Evolutionary conservation across 2,888 invertebrate species (phyloP).

Genomic region (Drosophila mimetica): DNA sequence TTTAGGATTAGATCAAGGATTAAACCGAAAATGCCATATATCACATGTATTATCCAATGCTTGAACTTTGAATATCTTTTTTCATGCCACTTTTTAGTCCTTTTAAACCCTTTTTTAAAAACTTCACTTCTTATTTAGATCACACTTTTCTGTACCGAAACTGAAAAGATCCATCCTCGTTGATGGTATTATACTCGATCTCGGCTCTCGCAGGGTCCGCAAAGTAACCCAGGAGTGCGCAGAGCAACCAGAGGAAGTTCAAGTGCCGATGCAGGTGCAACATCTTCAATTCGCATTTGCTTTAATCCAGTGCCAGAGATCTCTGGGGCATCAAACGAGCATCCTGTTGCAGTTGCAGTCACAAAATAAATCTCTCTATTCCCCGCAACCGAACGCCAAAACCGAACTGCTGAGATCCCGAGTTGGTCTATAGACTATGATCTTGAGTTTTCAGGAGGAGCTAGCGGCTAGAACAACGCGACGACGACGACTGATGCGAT

Average conservation of each 20-base stretch:
- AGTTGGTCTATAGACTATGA: slow-evolving; percentile 4
- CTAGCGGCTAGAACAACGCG: slow-evolving; percentile 78
- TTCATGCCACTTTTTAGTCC: neutral
- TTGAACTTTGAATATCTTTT: neutral
- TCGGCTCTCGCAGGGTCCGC: slow-evolving; percentile 62
- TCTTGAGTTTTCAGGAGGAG: slow-evolving; percentile 45
- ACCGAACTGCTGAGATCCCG: slow-evolving; percentile 26
- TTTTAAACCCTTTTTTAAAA: neutral
- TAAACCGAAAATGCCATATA: neutral
- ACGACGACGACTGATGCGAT: slow-evolving; percentile 81
- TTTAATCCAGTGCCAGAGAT: slow-evolving; percentile 5
- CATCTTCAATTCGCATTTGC: slow-evolving; percentile 55
- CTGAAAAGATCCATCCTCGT: slow-evolving; percentile 90
- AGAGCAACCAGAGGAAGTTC: slow-evolving; percentile 42
- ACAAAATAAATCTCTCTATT: slow-evolving; percentile 9
- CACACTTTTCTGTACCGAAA: slow-evolving; percentile 86
- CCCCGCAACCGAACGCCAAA: slow-evolving; percentile 17
- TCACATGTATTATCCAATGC: neutral
- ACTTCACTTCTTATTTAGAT: neutral
- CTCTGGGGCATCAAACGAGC: slow-evolving; percentile 50
- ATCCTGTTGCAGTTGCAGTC: slow-evolving; percentile 54
- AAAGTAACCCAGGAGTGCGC: slow-evolving; percentile 43
- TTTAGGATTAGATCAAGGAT: too few relatives aligned
- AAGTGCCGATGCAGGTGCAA: slow-evolving; percentile 36
- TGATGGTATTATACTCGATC: slow-evolving; percentile 87